A percentile compares a stretch with the other conserved stretches of the same genome.
Conservation (phyloP, 1,140 invertebrate species). For the Drosophila tani region DNA sequence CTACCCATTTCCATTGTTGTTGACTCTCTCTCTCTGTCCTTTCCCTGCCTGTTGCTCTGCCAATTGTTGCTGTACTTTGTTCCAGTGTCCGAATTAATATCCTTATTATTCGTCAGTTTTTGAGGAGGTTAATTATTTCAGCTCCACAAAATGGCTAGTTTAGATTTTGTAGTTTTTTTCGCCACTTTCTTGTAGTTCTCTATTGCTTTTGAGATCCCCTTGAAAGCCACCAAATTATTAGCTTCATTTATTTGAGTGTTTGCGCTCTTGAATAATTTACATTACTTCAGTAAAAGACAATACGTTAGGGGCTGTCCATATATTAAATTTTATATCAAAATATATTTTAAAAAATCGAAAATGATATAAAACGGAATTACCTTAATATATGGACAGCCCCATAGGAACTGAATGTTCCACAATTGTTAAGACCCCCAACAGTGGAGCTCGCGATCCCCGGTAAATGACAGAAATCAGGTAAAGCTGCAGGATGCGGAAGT, state of each 20-base stretch:
- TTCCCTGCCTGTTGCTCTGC: constrained; percentile 46
- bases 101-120: background rate
- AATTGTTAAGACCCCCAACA: background rate
- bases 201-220: background rate
- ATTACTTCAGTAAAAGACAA: too few species aligned
- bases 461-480: constrained; percentile 5
- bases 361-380: too few species aligned
- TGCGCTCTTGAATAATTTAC: background rate
- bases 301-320: background rate
- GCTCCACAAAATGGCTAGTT: background rate
- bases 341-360: too few species aligned
- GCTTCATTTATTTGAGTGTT: background rate
- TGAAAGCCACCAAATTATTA: background rate
- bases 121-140: background rate
- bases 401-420: background rate
- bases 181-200: background rate
- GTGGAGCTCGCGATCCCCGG: constrained; percentile 1
- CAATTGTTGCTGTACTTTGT: constrained; percentile 32
- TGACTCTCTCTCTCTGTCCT: background rate
- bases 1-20: constrained; percentile 15
- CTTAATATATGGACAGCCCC: too few species aligned
- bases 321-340: too few species aligned
- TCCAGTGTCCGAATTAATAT: background rate
- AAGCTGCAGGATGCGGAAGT: background rate
- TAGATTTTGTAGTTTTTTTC: background rate